A percentile compares a stretch with the other conserved stretches of the same genome.
Evolutionary conservation across 2,113 vertebrate genomes (phyloP).

Genomic region (Lipophrys pholis): DNA sequence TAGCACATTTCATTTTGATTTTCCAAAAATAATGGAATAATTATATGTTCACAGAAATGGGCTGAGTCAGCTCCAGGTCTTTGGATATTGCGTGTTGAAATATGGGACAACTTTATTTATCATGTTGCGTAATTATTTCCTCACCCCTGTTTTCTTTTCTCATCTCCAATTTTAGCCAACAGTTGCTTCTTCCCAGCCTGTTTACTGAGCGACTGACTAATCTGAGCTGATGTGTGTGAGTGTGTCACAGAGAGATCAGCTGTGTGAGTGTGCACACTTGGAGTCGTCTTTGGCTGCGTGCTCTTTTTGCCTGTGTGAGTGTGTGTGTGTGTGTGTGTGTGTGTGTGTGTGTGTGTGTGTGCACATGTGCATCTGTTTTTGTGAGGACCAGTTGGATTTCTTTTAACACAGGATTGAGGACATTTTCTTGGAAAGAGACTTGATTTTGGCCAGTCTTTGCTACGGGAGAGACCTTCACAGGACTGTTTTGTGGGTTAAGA

Average conservation of each 20-base stretch:
- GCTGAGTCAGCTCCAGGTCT: too few species aligned
- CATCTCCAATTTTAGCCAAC: slow-evolving; percentile 32
- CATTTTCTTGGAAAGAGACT: not conserved
- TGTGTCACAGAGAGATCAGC: slow-evolving; percentile 44
- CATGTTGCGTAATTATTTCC: slow-evolving; percentile 8
- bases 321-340: slow-evolving; percentile 16
- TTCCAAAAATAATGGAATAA: too few species aligned
- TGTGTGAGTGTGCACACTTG: slow-evolving; percentile 28
- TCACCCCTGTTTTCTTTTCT: slow-evolving; percentile 2
- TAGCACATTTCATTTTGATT: too few species aligned
- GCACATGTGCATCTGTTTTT: not conserved
- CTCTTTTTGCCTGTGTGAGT: slow-evolving; percentile 14
- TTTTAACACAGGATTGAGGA: not conserved
- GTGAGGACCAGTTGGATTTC: not conserved
- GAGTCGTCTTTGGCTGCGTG: slow-evolving; percentile 10
- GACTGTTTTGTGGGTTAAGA: not conserved
- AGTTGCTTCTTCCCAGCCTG: slow-evolving; percentile 26
- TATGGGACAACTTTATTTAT: not conserved
- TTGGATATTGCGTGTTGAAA: too few species aligned
- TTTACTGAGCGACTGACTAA: slow-evolving; percentile 50
- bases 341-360: slow-evolving; percentile 14
- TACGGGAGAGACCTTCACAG: not conserved
- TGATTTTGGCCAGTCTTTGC: not conserved
- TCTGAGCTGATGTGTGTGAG: slow-evolving; percentile 48
- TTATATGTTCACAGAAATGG: too few species aligned